Conservation (phyloP, 2,888 invertebrate species). For the Papilio elwesi region DNA sequence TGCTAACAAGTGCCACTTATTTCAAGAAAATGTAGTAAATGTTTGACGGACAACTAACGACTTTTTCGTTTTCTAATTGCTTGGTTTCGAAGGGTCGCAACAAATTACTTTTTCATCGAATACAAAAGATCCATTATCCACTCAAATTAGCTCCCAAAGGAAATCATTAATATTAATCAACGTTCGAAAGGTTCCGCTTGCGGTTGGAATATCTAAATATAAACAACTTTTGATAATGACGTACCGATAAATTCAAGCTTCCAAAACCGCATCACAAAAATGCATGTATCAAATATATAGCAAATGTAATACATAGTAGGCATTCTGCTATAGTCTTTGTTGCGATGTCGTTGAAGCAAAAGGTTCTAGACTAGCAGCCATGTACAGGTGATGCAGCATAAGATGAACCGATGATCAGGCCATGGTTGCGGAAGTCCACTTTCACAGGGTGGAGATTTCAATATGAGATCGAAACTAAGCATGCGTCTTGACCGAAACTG, state of each 20-base stretch:
- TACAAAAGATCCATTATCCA: conserved; percentile 81
- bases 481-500: no score
- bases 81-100: conserved; percentile 54
- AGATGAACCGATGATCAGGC: no score
- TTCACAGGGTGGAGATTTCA: no score
- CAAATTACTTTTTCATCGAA: conserved; percentile 78
- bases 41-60: not conserved
- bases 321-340: no score
- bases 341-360: no score
- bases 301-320: no score
- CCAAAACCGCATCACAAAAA: no score
- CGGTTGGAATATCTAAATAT: conserved; percentile 48
- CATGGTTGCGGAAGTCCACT: no score
- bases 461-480: no score
- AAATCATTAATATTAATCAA: conserved; percentile 82
- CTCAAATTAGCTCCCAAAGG: conserved; percentile 77
- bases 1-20: not conserved
- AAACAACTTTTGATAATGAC: conserved; percentile 29
- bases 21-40: not conserved
- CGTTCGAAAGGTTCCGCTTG: conserved; percentile 65
- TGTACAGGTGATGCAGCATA: no score
- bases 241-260: not conserved
- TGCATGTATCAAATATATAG: no score
- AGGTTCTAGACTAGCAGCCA: no score
- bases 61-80: conserved; percentile 62